Evolutionary conservation across 2,888 invertebrate species (phyloP), one percentile per base, ranked within the genome.

Genomic region (Phaedon cochleariae): DNA sequence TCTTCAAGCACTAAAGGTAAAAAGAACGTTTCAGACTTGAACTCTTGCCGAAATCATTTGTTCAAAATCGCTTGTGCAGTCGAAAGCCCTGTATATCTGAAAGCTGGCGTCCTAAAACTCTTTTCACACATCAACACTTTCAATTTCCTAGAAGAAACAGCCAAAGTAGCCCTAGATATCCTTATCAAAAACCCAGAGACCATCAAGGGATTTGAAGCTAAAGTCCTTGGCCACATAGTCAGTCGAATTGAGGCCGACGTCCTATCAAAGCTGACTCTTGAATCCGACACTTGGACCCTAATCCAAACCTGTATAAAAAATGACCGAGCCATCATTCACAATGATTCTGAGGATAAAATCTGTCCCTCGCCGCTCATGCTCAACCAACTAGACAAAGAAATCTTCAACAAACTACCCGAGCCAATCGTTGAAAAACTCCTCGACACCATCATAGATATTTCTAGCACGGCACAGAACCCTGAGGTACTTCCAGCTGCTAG

Each of bases 401-500:
- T 88, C 7, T 90, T 89, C 72, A 82, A 81, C 49, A 82, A 84
- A 61, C 76, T 90, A 4, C 85, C 87, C 4, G 77, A 81, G 4
- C 85, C 84, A 70, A 81, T 86, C 0, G 85, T 86, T 72, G 79
- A 81, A 7, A 74, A 74, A 1, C 64, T 90, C 0, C 78, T 91
- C 0, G 81, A 85, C 67, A 75, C 86, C 1, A 84, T 90, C 5
- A 82, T 89, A 6, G 83, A 85, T 69, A 85, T 87, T 21, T 86
- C 88, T 0, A 85, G 89, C 0, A 82, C 84, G 12, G 86, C 89
- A 10, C 87, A 87, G 66, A 89, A 89, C 76, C 86, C 90, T 5
- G 85, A 85, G 37, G 85, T 91, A 58, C 85, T 88, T 10, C 85
- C 90, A 57, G 85, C 86, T 0, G 89, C 89, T 0, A 87, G 87